Evolutionary conservation across 2,797 vertebrate genomes (phyloP).

Genomic region (Galago senegalensis): DNA sequence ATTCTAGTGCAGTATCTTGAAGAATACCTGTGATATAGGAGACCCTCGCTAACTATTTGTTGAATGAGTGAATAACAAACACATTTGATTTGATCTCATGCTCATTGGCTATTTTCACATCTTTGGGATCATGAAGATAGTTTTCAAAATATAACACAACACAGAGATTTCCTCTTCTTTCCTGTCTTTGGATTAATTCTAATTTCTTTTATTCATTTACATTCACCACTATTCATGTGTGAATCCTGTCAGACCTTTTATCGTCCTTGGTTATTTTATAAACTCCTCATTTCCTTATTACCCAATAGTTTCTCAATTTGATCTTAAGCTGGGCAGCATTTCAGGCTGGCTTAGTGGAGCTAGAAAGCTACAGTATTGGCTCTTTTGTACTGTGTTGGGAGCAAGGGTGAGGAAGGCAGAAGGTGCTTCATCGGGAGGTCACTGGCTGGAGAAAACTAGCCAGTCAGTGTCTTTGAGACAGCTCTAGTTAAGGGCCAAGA

Average conservation of each 20-base stretch:
- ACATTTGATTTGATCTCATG: not conserved
- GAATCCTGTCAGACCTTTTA: not conserved
- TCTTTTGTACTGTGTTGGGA: not conserved
- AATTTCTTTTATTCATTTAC: not conserved
- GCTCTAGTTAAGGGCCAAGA: conserved; percentile 35
- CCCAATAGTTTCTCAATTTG: conserved; percentile 21
- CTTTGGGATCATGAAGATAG: not conserved
- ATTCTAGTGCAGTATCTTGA: not conserved
- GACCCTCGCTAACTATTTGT: not conserved
- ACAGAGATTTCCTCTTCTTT: not conserved
- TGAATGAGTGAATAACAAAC: not conserved
- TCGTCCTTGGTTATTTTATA: not conserved
- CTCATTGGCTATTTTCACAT: not conserved
- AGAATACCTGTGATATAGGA: not conserved
- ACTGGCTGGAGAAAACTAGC: not conserved
- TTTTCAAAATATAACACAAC: not conserved
- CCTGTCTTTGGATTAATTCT: not conserved
- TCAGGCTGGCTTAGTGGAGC: not conserved
- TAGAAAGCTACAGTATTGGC: not conserved
- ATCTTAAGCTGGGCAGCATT: not conserved
- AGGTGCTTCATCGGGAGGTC: not conserved
- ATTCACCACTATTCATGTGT: not conserved
- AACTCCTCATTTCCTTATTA: not conserved
- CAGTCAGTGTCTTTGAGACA: conserved; percentile 32
- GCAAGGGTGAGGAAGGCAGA: not conserved